phyloP scores from a whole-genome alignment of 2,113 vertebrate species.

The Chloropsis cyanopogon region DNA sequence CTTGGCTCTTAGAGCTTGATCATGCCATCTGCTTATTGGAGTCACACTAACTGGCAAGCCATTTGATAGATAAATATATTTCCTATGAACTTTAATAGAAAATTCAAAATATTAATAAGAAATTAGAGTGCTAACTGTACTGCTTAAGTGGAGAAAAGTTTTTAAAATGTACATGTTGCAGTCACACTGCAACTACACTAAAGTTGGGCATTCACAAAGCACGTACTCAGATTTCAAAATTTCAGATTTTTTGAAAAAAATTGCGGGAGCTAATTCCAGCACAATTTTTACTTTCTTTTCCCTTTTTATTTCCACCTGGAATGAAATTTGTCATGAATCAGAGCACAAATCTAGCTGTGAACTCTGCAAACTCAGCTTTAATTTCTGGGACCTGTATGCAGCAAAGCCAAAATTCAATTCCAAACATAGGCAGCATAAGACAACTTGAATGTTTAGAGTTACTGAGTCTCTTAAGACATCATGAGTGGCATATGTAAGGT shows the following conservation, averaged over 20 bases:
- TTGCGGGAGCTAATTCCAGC: neutral
- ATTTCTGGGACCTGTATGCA: neutral
- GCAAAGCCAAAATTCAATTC: neutral
- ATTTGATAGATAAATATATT: neutral
- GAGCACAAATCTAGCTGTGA: neutral
- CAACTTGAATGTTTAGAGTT: neutral
- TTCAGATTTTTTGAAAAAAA: neutral
- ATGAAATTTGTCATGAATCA: neutral
- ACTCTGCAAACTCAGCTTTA: neutral
- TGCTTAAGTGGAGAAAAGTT: neutral
- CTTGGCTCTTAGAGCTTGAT: neutral
- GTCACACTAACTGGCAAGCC: neutral
- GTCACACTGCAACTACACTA: neutral
- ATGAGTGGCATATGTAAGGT: neutral
- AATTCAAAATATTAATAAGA: neutral
- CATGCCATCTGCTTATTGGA: neutral
- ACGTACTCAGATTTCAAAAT: neutral
- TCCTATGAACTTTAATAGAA: neutral
- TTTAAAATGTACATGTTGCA: neutral
- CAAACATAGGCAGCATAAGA: neutral
- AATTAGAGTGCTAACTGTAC: neutral
- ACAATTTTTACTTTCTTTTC: neutral
- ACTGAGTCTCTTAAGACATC: neutral
- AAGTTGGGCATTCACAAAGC: neutral
- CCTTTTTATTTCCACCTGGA: neutral